Conservation (phyloP, 1,140 invertebrate genomes). For the Bacillus rossius region DNA sequence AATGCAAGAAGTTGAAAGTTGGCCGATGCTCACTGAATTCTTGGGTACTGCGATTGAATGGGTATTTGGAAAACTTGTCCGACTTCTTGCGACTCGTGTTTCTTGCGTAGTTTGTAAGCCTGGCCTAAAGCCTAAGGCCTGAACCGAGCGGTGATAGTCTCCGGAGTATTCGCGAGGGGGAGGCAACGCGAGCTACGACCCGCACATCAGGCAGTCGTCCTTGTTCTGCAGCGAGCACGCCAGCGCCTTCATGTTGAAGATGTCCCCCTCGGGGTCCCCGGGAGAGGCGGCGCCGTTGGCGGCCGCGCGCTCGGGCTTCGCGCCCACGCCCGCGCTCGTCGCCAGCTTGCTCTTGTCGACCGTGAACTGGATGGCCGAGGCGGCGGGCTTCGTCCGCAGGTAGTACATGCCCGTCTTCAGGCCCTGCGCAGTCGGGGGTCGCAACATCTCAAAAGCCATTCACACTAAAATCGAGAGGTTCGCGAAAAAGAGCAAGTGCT, state of each 20-base stretch:
- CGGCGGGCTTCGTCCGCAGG: slow-evolving; percentile 92
- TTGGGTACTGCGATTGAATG: no score
- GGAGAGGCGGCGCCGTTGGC: slow-evolving; percentile 17
- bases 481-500: no score
- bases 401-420: slow-evolving; percentile 99
- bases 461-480: no score
- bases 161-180: no score
- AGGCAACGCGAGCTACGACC: slow-evolving; percentile 51
- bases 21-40: no score
- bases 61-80: no score
- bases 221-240: slow-evolving; percentile 86
- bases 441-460: no score
- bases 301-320: slow-evolving; percentile 18
- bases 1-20: no score
- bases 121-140: no score
- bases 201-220: slow-evolving; percentile 83
- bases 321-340: slow-evolving; percentile 29
- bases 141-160: no score
- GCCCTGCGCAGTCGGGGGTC: slow-evolving; percentile 64
- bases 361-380: slow-evolving; percentile 95
- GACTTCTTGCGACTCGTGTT: no score
- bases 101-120: no score
- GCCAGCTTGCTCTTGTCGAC: slow-evolving; percentile 84
- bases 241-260: slow-evolving; percentile 64
- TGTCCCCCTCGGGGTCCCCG: slow-evolving; percentile 35